Base-by-base conservation (phyloP, 2,888 invertebrate species). In the Clunio marinus region DNA sequence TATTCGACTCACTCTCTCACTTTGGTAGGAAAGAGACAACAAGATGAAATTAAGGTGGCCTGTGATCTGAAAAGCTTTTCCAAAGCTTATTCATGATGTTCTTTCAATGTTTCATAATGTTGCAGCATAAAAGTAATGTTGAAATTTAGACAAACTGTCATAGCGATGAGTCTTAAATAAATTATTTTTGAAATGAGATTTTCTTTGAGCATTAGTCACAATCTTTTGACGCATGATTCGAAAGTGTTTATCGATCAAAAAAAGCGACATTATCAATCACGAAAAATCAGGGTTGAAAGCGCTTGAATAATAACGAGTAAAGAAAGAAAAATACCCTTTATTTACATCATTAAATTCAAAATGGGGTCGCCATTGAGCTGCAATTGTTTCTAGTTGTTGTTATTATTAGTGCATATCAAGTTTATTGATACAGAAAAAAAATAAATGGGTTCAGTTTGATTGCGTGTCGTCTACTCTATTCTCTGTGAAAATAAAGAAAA, bases 301-400 rank as follows among this genome's bases (percentile, higher is more conserved):
- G 5, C 17, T 51, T 51, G 51, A 51, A 51, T 51, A 51, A 51
- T 22, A 51, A 51, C 17, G 51, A 63, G 24, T 15, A 41, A 8
- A 15, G 22, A 17, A 13, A 45, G 13, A 24, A 63, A 63, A 63
- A 46, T 46, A 63, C 63, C 63, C 63, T 63, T 63, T 63, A 63
- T 63, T 63, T 63, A 37, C 60, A 60, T 60, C 60, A 41, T 60
- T 60, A 41, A 63, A 63, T 63, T 63, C 63, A 63, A 63, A 63
- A 63, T 63, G 63, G 63, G 63, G 63, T 41, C 41, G 41, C 41
- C 41, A 10, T 45, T 27, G 63, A 24, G 27, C 60, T 37, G 24
- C 37, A 60, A 37, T 60, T 37, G 37, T 41, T 37, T 41, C n/a
- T 51, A 22, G 17, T 17, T 17, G 41, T 20, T 35, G 60, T 41